These are phyloP conservation scores for rat (Rattus norvegicus) DNA, from an alignment of 2,113 vertebrate species.

Conservation along the genomic window DNA sequence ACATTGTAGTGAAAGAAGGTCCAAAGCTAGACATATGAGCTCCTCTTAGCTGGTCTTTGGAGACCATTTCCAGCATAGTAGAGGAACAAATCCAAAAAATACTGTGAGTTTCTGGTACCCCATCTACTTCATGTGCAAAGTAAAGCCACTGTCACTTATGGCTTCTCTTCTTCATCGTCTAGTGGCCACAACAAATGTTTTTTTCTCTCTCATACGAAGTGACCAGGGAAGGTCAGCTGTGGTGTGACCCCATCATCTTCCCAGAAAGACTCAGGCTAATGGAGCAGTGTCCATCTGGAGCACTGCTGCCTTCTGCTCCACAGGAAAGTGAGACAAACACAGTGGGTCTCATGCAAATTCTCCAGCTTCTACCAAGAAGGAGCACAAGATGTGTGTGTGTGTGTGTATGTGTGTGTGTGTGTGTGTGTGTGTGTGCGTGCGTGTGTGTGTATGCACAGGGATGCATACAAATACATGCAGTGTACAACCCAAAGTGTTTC, in stretches of 20 bases:
- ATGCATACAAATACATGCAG: not conserved
- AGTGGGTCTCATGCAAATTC: not conserved
- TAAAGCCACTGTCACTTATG: not conserved
- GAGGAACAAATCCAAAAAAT: no score
- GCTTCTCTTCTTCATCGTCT: not conserved
- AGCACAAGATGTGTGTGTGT: not conserved
- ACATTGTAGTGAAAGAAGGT: not conserved
- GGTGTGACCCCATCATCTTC: not conserved
- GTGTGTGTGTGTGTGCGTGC: not conserved
- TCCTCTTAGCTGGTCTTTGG: not conserved
- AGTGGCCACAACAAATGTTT: not conserved
- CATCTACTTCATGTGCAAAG: not conserved
- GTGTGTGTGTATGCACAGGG: not conserved
- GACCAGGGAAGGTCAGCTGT: constrained; percentile 15
- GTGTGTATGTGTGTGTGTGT: not conserved
- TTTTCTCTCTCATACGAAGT: not conserved
- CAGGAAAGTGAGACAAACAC: not conserved
- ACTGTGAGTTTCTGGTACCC: rapidly evolving
- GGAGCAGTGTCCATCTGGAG: not conserved
- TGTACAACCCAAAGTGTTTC: not conserved
- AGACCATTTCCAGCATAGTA: not conserved
- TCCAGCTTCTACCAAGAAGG: not conserved
- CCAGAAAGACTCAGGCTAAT: constrained; percentile 38
- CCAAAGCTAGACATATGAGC: not conserved
- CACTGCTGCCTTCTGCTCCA: not conserved